Evolutionary conservation across 2,888 invertebrate genomes (phyloP).

Genomic region (Balanococcus diminutus): DNA sequence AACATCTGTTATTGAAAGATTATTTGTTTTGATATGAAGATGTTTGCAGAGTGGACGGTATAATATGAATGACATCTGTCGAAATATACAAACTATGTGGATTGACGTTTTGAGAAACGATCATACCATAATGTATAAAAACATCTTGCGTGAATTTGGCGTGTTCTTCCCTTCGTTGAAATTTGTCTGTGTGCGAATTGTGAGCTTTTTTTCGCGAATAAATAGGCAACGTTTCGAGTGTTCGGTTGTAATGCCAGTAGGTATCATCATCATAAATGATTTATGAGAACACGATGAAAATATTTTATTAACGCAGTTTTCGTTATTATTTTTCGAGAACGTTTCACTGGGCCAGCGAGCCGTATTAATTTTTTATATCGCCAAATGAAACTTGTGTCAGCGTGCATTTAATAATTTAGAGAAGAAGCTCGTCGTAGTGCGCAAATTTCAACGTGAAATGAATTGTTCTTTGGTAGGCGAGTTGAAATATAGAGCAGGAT

Average conservation of each 20-base stretch:
- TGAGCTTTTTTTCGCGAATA: not conserved
- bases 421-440: too few species aligned
- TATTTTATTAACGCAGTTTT: conserved; percentile 6
- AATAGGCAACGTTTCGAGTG: not conserved
- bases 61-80: not conserved
- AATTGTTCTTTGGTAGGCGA: not conserved
- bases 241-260: too few species aligned
- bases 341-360: not conserved
- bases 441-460: not conserved
- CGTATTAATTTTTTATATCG: not conserved
- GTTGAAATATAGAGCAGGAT: conserved; percentile 12
- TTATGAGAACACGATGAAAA: conserved; percentile 4
- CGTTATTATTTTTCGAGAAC: not conserved
- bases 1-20: not conserved
- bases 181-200: not conserved
- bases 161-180: not conserved
- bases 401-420: conserved; percentile 8
- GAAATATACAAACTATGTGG: not conserved
- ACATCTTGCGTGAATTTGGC: not conserved
- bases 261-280: not conserved
- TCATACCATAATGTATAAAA: too few species aligned
- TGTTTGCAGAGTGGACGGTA: not conserved
- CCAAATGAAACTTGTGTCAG: conserved; percentile 12
- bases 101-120: not conserved
- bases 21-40: not conserved